Evolutionary conservation across 2,888 invertebrate genomes (phyloP).

Genomic region (Sinhomidia bicolor): DNA sequence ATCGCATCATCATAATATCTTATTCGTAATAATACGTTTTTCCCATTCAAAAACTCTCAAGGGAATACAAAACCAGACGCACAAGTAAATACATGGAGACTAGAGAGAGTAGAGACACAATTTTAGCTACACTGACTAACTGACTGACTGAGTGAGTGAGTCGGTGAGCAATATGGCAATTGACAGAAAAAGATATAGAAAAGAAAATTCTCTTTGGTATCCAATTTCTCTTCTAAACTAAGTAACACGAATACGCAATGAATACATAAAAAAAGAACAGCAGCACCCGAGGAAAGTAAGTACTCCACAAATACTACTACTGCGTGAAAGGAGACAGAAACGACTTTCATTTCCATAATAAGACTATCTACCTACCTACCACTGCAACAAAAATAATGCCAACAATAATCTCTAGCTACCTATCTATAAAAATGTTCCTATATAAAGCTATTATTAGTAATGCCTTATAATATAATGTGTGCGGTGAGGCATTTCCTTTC

Average conservation of each 20-base stretch:
- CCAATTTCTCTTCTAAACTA: background rate
- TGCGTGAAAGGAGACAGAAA: background rate
- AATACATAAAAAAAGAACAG: background rate
- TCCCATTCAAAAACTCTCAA: background rate
- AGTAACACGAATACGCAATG: background rate
- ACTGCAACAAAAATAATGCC: constrained; percentile 6
- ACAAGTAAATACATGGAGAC: too few species aligned
- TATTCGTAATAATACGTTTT: constrained; percentile 33
- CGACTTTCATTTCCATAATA: background rate
- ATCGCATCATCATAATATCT: constrained; percentile 35
- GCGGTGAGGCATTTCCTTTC: background rate
- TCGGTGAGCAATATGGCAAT: background rate
- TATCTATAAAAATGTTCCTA: background rate
- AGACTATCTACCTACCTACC: background rate
- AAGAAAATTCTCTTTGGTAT: constrained; percentile 10
- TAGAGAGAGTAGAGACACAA: too few species aligned
- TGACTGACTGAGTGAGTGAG: too few species aligned
- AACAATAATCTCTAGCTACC: constrained; percentile 22
- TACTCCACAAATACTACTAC: too few species aligned
- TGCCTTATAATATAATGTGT: background rate
- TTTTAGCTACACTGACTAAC: too few species aligned
- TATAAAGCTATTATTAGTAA: constrained; percentile 4
- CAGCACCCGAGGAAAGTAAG: background rate
- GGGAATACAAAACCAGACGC: too few species aligned
- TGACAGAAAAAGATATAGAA: constrained; percentile 8